phyloP scores from a whole-genome alignment of 1,140 invertebrate genomes.

The Cydia amplana region DNA sequence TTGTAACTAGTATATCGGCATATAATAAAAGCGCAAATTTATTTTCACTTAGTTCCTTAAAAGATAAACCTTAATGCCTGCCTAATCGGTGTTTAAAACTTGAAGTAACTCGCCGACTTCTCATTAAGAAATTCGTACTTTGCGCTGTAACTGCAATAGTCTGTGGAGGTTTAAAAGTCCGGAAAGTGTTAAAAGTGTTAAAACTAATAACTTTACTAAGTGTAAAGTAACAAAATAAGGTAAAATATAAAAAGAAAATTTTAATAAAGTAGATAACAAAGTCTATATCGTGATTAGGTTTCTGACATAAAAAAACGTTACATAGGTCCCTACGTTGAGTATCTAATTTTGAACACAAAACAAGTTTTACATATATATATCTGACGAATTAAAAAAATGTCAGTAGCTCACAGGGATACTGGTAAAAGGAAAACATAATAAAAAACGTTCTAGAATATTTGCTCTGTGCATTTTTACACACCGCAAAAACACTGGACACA shows the following conservation, averaged over 20 bases:
- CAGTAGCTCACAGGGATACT: not conserved
- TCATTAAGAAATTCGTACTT: slow-evolving; percentile 21
- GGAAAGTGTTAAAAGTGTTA: not conserved
- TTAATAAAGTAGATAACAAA: too few relatives aligned
- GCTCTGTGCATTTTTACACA: not conserved
- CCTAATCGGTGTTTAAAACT: slow-evolving; percentile 19
- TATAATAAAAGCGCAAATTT: not conserved
- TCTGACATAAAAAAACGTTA: too few relatives aligned
- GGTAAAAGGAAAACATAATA: not conserved
- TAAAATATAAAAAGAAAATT: too few relatives aligned
- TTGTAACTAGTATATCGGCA: not conserved
- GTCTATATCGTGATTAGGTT: too few relatives aligned
- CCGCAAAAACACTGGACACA: slow-evolving; percentile 3
- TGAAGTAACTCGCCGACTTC: not conserved
- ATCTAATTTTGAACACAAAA: too few relatives aligned
- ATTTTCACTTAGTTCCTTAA: not conserved
- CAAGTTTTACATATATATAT: too few relatives aligned
- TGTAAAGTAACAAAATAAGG: not conserved
- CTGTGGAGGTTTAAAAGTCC: not conserved
- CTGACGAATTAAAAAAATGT: not conserved
- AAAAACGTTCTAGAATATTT: not conserved
- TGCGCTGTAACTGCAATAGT: not conserved
- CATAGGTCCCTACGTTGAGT: too few relatives aligned
- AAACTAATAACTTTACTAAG: not conserved
- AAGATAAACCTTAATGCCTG: not conserved